Evolutionary conservation across 2,888 invertebrate species (phyloP).

Genomic region (Drosophila siamana): DNA sequence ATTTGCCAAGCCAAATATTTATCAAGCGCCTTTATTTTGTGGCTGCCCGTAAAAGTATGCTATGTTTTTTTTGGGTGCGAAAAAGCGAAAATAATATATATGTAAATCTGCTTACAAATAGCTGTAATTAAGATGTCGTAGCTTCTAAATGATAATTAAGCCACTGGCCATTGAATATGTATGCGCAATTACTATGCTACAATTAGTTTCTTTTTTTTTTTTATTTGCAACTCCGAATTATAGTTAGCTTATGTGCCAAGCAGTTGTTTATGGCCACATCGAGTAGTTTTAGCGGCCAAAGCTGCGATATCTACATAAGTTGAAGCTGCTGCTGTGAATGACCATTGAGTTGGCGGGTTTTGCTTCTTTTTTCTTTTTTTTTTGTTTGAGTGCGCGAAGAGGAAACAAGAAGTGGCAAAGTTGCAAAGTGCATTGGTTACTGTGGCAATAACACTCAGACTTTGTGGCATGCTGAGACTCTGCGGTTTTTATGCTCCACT

Average conservation of each 20-base stretch:
- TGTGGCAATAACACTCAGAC: slow-evolving; percentile 68
- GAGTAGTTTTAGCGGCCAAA: too few species aligned
- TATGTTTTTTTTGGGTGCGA: background rate
- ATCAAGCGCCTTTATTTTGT: background rate
- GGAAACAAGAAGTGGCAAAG: slow-evolving; percentile 16
- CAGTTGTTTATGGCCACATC: too few species aligned
- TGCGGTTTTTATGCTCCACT: slow-evolving; percentile 48
- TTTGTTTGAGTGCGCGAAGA: background rate
- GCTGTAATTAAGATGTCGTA: background rate
- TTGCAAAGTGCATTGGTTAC: slow-evolving; percentile 67
- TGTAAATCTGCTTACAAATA: background rate
- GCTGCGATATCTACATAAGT: slow-evolving; percentile 24
- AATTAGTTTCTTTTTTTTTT: too few species aligned
- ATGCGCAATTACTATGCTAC: slow-evolving; percentile 30
- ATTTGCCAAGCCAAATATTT: too few species aligned
- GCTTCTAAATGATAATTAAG: slow-evolving; percentile 22
- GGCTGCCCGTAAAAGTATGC: background rate
- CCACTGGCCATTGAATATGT: background rate
- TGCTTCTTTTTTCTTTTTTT: too few species aligned
- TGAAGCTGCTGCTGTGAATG: background rate
- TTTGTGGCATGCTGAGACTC: slow-evolving; percentile 69
- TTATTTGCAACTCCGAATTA: slow-evolving; percentile 1
- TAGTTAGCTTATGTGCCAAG: background rate
- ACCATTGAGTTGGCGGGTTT: background rate
- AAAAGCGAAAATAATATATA: background rate